Percentiles rank a stretch among this genome's conserved stretches.
Evolutionary conservation across 2,113 vertebrate genomes (phyloP).

Genomic region (Loxodonta africana): DNA sequence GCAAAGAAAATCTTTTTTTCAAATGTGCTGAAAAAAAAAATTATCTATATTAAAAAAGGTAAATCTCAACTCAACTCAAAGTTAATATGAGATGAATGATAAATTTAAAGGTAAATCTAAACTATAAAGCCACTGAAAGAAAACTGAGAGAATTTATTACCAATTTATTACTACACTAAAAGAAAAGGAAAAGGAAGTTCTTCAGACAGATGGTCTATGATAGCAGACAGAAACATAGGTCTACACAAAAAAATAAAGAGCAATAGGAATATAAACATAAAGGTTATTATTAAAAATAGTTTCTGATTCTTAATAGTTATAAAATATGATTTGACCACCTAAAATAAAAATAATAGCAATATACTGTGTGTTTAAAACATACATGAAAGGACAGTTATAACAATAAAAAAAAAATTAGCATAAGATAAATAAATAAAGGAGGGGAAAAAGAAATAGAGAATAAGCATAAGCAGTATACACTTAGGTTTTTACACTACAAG

Average conservation of each 20-base stretch:
- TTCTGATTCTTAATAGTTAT: background rate
- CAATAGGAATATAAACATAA: background rate
- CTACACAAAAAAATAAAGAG: background rate
- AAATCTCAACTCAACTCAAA: background rate
- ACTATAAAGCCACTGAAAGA: background rate
- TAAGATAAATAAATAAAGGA: background rate
- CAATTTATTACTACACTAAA: background rate
- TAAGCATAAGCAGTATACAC: background rate
- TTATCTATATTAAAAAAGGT: background rate
- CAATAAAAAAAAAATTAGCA: background rate
- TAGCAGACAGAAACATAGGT: background rate
- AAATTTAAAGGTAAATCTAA: background rate
- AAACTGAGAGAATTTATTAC: background rate
- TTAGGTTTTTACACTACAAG: background rate
- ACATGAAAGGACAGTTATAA: background rate
- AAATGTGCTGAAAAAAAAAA: background rate
- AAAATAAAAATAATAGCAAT: background rate
- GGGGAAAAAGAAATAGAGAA: background rate
- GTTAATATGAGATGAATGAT: background rate
- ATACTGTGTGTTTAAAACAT: background rate
- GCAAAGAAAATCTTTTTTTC: background rate
- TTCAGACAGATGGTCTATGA: background rate
- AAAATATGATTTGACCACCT: background rate
- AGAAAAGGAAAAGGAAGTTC: background rate
- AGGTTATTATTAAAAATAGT: background rate